Percentiles rank a stretch among this genome's conserved stretches.
phyloP scores from a whole-genome alignment of 2,888 invertebrate species.

The Plutella xylostella region DNA sequence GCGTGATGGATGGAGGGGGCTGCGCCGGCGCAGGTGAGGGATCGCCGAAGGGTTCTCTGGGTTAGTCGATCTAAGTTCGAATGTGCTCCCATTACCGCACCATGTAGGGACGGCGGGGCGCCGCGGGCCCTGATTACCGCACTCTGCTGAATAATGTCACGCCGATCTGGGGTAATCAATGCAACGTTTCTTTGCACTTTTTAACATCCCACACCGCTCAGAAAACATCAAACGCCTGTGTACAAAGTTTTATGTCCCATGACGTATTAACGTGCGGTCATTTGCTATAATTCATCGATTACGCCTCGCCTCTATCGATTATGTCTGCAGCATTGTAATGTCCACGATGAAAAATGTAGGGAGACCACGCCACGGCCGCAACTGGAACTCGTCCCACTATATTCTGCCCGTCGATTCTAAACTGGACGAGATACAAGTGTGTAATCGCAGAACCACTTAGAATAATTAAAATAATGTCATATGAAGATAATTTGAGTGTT shows the following conservation, averaged over 20 bases:
- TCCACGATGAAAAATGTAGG: background rate
- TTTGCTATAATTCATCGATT: constrained; percentile 5
- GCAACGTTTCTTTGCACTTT: constrained; percentile 28
- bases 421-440: background rate
- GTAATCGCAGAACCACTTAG: background rate
- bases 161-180: constrained; percentile 49
- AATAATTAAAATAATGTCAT: background rate
- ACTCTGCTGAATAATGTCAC: constrained; percentile 50
- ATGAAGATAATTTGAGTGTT: background rate
- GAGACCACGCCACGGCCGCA: background rate
- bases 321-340: background rate
- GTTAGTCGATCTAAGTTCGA: constrained; percentile 34
- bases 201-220: constrained; percentile 11
- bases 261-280: constrained; percentile 6
- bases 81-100: constrained; percentile 27
- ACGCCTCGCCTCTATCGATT: background rate
- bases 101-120: constrained; percentile 35
- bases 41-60: constrained; percentile 39
- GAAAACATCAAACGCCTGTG: background rate
- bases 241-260: constrained; percentile 4
- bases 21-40: constrained; percentile 3
- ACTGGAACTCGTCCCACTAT: background rate
- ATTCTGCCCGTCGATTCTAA: background rate
- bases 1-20: constrained; percentile 7
- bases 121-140: constrained; percentile 43